These are phyloP conservation scores for Vulpes vulpes DNA, from an alignment of 2,113 vertebrate genomes.

Conservation along the genomic window DNA sequence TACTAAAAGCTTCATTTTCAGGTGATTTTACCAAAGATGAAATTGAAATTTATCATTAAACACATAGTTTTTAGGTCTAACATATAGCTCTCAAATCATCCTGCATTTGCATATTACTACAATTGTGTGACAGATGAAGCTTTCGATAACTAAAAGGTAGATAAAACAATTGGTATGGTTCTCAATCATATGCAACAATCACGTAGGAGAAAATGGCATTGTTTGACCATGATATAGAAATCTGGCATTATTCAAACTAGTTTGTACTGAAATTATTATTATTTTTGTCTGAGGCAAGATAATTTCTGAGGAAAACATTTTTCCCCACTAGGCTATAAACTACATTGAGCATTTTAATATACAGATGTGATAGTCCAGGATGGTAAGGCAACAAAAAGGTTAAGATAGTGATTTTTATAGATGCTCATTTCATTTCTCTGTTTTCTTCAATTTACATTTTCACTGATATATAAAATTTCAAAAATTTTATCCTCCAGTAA, in stretches of 20 bases:
- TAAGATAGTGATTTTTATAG: background rate
- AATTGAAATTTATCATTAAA: background rate
- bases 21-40: background rate
- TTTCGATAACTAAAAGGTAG: background rate
- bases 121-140: background rate
- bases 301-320: background rate
- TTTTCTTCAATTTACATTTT: background rate
- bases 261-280: background rate
- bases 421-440: background rate
- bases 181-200: background rate
- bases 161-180: background rate
- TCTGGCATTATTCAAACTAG: background rate
- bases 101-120: background rate
- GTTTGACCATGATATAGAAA: background rate
- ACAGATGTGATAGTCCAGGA: background rate
- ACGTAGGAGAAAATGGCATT: background rate
- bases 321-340: background rate
- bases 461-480: background rate
- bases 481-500: background rate
- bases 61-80: constrained; percentile 4
- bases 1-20: background rate
- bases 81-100: background rate
- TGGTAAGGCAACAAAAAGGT: background rate
- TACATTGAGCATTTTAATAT: background rate
- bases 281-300: background rate